A percentile compares a stretch with the other conserved stretches of the same genome.
phyloP scores from a whole-genome alignment of 2,113 vertebrate species.

The Zapornia atra region DNA sequence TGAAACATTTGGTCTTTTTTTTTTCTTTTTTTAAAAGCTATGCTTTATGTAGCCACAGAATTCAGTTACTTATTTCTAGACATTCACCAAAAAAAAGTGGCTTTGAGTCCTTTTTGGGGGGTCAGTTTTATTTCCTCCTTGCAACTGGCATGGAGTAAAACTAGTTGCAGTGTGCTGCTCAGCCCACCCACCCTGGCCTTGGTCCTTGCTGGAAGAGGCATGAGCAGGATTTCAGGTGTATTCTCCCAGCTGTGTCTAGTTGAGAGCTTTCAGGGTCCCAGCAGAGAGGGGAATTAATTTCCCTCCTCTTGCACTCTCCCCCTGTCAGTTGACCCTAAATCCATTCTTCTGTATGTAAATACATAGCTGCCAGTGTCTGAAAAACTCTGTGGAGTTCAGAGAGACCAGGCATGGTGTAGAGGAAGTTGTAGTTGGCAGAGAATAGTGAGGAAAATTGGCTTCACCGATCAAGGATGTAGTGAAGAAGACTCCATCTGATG shows the following conservation, averaged over 20 bases:
- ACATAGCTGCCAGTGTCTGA: background rate
- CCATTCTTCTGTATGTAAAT: accelerated
- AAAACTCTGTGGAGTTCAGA: background rate
- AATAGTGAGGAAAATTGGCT: background rate
- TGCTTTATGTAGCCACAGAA: conserved; percentile 40
- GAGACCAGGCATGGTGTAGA: background rate
- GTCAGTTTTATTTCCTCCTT: background rate
- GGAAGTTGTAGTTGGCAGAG: background rate
- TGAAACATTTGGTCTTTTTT: conserved; percentile 31
- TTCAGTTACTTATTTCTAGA: conserved; percentile 56
- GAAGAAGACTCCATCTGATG: background rate
- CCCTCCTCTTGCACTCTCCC: background rate
- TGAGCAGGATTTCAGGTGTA: background rate
- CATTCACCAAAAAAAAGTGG: background rate
- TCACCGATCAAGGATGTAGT: background rate
- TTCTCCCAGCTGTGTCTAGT: background rate
- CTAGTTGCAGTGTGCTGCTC: background rate
- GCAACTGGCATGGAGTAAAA: background rate
- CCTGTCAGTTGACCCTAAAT: accelerated
- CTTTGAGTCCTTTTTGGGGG: background rate
- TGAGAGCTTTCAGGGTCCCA: background rate
- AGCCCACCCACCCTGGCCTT: background rate
- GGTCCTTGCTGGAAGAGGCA: background rate
- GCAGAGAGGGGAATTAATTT: accelerated
- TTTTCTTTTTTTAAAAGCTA: background rate